Evolutionary conservation across 2,113 vertebrate genomes (phyloP), one percentile per base, ranked within the genome.

Genomic region (Sylvilagus bachmani): DNA sequence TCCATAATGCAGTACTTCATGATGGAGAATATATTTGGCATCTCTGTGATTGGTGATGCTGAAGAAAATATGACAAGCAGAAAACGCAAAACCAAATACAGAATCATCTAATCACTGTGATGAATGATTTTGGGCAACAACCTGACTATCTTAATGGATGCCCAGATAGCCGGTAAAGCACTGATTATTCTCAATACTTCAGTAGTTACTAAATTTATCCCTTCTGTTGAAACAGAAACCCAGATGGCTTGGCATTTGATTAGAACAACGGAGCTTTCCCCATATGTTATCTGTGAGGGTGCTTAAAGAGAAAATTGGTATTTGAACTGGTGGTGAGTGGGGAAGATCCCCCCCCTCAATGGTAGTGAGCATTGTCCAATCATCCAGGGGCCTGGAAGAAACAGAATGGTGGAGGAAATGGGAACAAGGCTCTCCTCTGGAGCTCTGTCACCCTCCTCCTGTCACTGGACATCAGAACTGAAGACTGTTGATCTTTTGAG

Each of bases 41-140:
- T 71, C 38, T n/a, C 61, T 69, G 27, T n/a, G 21, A 82, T 38
- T 62, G 38, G 58, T 38, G 22, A 29, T 69, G 22, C 21, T 62
- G 84, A 61, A 7, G 77, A 51, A 86, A 78, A 19, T 14, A 51
- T 22, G 7, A n/a, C 44, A n/a, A 36, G 16, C 51, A 58, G 29
- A 64, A 77, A 89, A 86, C 70, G 55, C 36, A 93, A 71, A 86
- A 71, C 49, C 3, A 44, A 86, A 62, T 77, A 81, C 55, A 74
- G 61, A 78, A 36, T 27, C 24, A 38, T 62, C 51, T 70, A 71
- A 44, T 80, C 17, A 25, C 10, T 55, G 49, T 53, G 17, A 24
- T 58, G 80, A 36, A 13, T n/a, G 58, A 17, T 53, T 55, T 67
- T 8, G 13, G 31, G 25, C 33, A 16, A 51, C 44, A 27, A 6